These are phyloP conservation scores for Reticulitermes speratus DNA, from an alignment of 1,140 invertebrate species.

Conservation along the genomic window DNA sequence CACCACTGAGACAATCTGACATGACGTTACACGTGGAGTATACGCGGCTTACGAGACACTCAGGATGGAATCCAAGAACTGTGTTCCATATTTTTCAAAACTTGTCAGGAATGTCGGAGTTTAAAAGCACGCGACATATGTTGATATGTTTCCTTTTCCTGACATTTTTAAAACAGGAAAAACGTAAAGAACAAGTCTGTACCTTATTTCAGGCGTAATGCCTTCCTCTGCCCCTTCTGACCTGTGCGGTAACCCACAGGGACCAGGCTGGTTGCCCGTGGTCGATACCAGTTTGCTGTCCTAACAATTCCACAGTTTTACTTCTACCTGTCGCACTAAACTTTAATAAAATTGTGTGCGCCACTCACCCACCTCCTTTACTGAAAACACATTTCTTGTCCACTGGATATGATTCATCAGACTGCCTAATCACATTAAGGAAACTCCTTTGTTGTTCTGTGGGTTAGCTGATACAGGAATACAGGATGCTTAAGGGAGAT, in stretches of 20 bases:
- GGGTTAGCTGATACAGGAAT: no score
- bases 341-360: conserved; percentile 44
- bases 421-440: not conserved
- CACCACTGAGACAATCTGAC: no score
- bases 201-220: conserved; percentile 10
- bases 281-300: conserved; percentile 45
- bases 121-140: not conserved
- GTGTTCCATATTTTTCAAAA: not conserved
- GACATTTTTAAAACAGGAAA: no score
- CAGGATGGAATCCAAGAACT: not conserved
- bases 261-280: conserved; percentile 35
- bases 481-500: no score
- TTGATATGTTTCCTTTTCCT: not conserved
- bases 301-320: conserved; percentile 49
- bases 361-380: conserved; percentile 13
- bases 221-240: not conserved
- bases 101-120: not conserved
- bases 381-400: conserved; percentile 9
- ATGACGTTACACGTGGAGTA: not conserved
- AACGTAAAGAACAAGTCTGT: not conserved
- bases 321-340: conserved; percentile 47
- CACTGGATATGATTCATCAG: not conserved
- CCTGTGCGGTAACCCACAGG: not conserved
- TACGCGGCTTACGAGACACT: not conserved
- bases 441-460: not conserved